Evolutionary conservation across 2,113 vertebrate species (phyloP), one percentile per base, ranked within the genome.

Genomic region (Tachysurus vachellii): DNA sequence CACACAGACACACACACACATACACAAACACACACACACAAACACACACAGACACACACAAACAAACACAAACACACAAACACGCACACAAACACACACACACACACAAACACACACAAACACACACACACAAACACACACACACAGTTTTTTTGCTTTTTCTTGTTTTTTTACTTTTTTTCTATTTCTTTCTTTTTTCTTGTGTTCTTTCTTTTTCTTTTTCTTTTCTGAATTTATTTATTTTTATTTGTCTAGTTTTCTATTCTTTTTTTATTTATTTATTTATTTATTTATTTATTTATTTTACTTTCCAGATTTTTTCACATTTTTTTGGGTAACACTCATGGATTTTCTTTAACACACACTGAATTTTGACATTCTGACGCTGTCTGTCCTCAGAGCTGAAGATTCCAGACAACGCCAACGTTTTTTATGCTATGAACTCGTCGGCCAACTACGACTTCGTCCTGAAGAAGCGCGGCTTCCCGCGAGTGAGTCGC

Each of bases 391-490:
- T 57, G 47, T 1, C 54, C 0, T 26, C 88, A 99, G 98, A 99
- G 91, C 94, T 99, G 81, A 98, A 97, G 87, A 99, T 99, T 90
- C 98, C 98, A 0, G 97, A 99, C 93, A 99, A 99, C 0, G 98
- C 98, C 93, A 99, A 99, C 0, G 98, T 99, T 88, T 99, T 99
- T 95, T 99, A 99, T 0, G 98, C 98, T 94, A 99, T 99, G 98
- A 99, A 99, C 96, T 99, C 98, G 0, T 94, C 97, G 0, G 98
- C 97, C 95, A 99, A 99, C 94, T 99, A 99, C 0, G 97, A 99
- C 96, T 99, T 99, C 0, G 96, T 99, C 87, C 95, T 99, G 70
- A 98, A 97, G 95, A 99, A 96, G 92, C 94, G 98, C 2, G 96
- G 97, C 85, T 93, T 94, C 90, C 92, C 93, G 50, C 96, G 97